A percentile compares a stretch with the other conserved stretches of the same genome.
Evolutionary conservation across 2,888 invertebrate species (phyloP).

Genomic region (Mesodorylaimus sp.): DNA sequence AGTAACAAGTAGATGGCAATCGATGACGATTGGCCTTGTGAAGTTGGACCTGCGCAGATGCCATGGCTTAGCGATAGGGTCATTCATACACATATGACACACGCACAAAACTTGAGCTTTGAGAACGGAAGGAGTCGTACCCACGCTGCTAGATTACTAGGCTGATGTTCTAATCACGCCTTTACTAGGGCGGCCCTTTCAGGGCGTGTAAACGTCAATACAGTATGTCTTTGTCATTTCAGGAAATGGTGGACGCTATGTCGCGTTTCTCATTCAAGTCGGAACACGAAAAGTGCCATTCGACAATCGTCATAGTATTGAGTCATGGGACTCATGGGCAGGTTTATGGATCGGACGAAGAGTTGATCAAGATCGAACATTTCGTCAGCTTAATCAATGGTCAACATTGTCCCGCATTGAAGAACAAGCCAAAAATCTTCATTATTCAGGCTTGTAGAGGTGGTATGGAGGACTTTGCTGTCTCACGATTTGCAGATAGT

Average conservation of each 20-base stretch:
- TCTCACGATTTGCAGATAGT: no score
- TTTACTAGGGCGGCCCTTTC: no score
- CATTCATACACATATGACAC: no score
- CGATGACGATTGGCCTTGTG: no score
- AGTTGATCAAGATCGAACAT: conserved; percentile 8
- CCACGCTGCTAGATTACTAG: no score
- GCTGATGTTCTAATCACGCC: no score
- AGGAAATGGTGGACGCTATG: conserved; percentile 17
- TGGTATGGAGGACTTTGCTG: no score
- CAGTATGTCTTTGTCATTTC: background rate
- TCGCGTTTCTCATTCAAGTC: conserved; percentile 15
- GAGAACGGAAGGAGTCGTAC: no score
- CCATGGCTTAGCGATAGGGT: no score
- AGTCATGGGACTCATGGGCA: conserved; percentile 22
- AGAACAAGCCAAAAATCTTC: conserved; percentile 26
- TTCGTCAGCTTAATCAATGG: conserved; percentile 18
- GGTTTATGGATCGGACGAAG: conserved; percentile 11
- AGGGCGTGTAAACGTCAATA: background rate
- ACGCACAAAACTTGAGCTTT: no score
- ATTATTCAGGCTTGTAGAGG: conserved; percentile 30
- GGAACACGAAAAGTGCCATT: conserved; percentile 13
- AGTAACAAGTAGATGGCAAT: no score
- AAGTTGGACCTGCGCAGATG: no score
- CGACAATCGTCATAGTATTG: conserved; percentile 20
- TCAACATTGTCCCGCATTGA: conserved; percentile 20